A percentile compares a stretch with the other conserved stretches of the same genome.
Evolutionary conservation across 2,113 vertebrate genomes (phyloP).

Genomic region (Siniperca chuatsi): DNA sequence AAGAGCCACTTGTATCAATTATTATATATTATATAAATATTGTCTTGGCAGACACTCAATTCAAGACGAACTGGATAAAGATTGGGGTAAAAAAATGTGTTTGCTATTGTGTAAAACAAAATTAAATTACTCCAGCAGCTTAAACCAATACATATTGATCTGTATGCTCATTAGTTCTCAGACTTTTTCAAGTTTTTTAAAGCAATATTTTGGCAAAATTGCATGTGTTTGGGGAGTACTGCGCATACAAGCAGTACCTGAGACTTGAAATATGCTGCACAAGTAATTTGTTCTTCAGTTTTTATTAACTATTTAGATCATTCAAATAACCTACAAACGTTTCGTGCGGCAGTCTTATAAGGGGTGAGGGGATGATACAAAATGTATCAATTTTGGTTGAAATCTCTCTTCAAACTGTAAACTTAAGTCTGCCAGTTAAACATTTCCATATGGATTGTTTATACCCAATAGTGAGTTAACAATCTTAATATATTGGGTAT

Average conservation of each 20-base stretch:
- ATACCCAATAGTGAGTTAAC: too few species aligned
- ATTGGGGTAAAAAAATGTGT: not conserved
- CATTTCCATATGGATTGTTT: not conserved
- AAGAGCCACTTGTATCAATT: not conserved
- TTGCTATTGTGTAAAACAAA: not conserved
- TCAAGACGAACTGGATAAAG: not conserved
- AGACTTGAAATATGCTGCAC: not conserved
- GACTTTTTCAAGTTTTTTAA: not conserved
- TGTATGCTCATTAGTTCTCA: not conserved
- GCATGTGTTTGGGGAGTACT: not conserved
- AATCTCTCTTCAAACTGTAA: not conserved
- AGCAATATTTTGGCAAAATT: not conserved
- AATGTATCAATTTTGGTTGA: not conserved
- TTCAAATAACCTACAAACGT: not conserved
- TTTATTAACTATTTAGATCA: too few species aligned
- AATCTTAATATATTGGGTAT: not conserved
- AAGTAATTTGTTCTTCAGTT: not conserved
- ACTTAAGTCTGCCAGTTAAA: not conserved
- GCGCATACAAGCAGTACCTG: constrained; percentile 1
- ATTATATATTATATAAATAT: not conserved
- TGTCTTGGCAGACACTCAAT: not conserved
- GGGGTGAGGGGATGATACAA: not conserved
- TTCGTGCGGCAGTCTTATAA: not conserved
- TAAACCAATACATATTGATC: not conserved
- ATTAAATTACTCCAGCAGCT: not conserved